Conservation (phyloP, 2,888 invertebrate genomes). For the Criorhina ranunculi region DNA sequence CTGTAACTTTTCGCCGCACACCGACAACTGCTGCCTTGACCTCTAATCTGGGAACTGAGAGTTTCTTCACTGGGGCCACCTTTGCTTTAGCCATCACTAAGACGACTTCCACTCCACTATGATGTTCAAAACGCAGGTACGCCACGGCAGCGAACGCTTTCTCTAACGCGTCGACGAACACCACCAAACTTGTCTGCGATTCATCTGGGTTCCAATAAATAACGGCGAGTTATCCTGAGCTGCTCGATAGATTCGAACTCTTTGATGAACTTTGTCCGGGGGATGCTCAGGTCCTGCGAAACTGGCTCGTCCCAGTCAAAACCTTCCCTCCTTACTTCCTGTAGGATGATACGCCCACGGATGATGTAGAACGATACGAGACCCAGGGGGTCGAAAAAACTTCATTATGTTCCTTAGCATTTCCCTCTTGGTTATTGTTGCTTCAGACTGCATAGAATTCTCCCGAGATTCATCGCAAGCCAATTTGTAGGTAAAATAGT, state of each 20-base stretch:
- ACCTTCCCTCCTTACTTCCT: constrained; percentile 43
- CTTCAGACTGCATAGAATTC: no score
- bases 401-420: constrained; percentile 20
- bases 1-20: background rate
- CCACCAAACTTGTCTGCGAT: background rate
- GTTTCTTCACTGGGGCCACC: constrained; percentile 4
- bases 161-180: background rate
- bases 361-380: constrained; percentile 25
- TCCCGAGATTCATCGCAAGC: background rate
- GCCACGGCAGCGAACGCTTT: background rate
- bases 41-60: background rate
- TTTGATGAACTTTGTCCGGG: background rate
- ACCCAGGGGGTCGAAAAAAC: constrained; percentile 34
- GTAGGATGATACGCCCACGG: constrained; percentile 21
- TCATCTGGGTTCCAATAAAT: background rate
- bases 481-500: background rate
- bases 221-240: background rate
- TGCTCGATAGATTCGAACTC: background rate
- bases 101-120: background rate
- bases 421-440: background rate
- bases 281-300: background rate
- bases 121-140: background rate
- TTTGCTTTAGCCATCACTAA: constrained; percentile 1
- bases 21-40: constrained; percentile 7
- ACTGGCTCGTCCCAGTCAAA: constrained; percentile 10